Evolutionary conservation across 2,888 invertebrate genomes (phyloP), one percentile per base, ranked within the genome.

Genomic region (Sarcophaga rosellei): DNA sequence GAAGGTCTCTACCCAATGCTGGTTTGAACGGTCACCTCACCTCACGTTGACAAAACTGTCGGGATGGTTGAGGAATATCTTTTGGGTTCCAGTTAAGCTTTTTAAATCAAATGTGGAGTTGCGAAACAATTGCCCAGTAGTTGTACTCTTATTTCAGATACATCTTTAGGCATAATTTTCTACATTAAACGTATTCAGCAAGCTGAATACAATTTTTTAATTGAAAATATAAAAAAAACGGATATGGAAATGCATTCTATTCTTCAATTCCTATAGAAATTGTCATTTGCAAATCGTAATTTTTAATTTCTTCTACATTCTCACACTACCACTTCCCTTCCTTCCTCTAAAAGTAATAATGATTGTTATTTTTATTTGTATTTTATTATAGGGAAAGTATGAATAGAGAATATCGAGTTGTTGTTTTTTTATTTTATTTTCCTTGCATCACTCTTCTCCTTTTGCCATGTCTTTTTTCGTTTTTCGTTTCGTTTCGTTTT

Each of bases 401-500:
- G 53, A 53, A 53, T 53, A 53, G 53, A 53, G 53, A 53, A 17
- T 53, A 53, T 53, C 53, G 53, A 35, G 35, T 35, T 35, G 35
- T 35, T 35, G 3, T 35, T 47, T 47, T 47, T 53, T 53, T 53
- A 15, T 53, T 53, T 66, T 66, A 65, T 65, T 35, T 65, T 65
- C 63, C 23, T 75, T 74, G 45, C 21, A 65, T 78, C 44, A 35
- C 35, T 35, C 35, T 35, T 35, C 0, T 35, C 10, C 35, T 53
- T 53, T 53, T 53, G 53, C 53, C 62, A 72, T 59, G 78, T 66
- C 86, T 84, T 81, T 77, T 68, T 76, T 82, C 86, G 77, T 81
- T 77, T 68, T 76, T 82, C 86, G 77, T 66, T 69, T 65, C 12
- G 4, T 11, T 57, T 74, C 21, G 57, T 45, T 81, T 80, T 88